Conservation (phyloP, 2,113 vertebrate species). For the Rhodinocichla rosea region DNA sequence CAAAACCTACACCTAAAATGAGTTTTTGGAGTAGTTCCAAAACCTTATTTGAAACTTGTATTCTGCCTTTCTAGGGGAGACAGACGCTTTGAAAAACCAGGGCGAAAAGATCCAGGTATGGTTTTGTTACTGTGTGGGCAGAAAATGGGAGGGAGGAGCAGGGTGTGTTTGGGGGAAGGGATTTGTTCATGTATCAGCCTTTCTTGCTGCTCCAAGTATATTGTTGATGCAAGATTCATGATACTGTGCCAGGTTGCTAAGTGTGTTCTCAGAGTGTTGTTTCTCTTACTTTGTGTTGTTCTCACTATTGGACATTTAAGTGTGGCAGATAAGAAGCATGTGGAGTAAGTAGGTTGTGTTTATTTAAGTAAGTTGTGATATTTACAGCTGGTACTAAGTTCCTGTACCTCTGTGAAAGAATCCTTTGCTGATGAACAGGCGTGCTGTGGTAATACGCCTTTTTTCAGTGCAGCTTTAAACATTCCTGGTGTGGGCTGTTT, state of each 20-base stretch:
- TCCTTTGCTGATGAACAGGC: not conserved
- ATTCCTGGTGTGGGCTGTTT: accelerated
- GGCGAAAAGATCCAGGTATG: constrained; percentile 98
- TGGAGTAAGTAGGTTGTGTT: not conserved
- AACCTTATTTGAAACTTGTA: constrained; percentile 57
- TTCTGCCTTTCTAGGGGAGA: constrained; percentile 85
- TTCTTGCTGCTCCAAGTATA: not conserved
- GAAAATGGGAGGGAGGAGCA: constrained; percentile 47
- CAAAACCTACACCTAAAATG: not conserved
- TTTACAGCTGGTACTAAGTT: not conserved
- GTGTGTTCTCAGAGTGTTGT: not conserved
- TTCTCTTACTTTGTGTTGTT: not conserved
- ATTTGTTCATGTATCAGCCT: not conserved
- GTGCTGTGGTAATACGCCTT: not conserved
- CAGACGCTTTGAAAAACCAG: constrained; percentile 98
- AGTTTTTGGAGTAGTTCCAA: not conserved
- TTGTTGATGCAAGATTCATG: not conserved
- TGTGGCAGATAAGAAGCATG: not conserved
- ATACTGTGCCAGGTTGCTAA: not conserved
- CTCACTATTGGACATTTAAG: not conserved
- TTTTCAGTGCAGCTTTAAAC: not conserved
- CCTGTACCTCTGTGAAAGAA: not conserved
- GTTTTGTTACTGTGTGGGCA: constrained; percentile 55
- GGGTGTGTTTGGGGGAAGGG: not conserved
- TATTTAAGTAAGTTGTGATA: not conserved